A percentile compares a stretch with the other conserved stretches of the same genome.
Conservation (phyloP, 2,797 vertebrate species). For the Neosalanx taihuensis region DNA sequence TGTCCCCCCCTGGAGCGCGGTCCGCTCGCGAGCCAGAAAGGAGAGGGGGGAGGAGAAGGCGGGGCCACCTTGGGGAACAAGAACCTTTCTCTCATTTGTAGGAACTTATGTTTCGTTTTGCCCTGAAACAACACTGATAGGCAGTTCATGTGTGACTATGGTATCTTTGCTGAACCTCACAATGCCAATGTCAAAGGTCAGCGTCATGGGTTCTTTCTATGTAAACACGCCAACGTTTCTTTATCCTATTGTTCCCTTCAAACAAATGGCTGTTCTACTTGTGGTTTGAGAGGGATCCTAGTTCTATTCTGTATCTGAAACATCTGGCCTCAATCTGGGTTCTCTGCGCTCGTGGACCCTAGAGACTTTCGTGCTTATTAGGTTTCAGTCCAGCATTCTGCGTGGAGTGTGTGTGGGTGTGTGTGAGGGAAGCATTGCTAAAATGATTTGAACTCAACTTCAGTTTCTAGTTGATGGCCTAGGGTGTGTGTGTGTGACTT, state of each 20-base stretch:
- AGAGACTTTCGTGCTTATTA: conserved; percentile 48
- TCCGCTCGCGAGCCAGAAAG: neutral
- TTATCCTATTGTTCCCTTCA: conserved; percentile 23
- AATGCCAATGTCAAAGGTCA: neutral
- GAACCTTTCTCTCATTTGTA: conserved; percentile 36
- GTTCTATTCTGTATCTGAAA: conserved; percentile 49
- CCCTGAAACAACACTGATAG: conserved; percentile 60
- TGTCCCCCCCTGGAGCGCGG: conserved; percentile 29
- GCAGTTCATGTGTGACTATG: conserved; percentile 10
- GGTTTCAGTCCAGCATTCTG: conserved; percentile 54
- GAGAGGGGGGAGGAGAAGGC: conserved; percentile 39
- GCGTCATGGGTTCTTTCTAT: neutral
- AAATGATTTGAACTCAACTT: conserved; percentile 7
- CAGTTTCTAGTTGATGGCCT: conserved; percentile 2
- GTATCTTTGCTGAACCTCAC: conserved; percentile 21
- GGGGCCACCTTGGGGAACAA: conserved; percentile 41
- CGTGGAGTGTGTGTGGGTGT: neutral
- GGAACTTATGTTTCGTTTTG: conserved; percentile 47
- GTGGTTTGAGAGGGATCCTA: conserved; percentile 50
- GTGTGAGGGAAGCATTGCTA: neutral
- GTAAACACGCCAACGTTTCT: conserved; percentile 6
- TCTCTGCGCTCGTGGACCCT: conserved; percentile 28
- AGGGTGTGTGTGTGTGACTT: conserved; percentile 8
- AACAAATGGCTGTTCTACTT: conserved; percentile 2
- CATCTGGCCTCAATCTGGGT: conserved; percentile 65